Percentiles rank a stretch among this genome's conserved stretches.
Conservation (phyloP, 2,113 vertebrate species). For the Plectropomus leopardus region DNA sequence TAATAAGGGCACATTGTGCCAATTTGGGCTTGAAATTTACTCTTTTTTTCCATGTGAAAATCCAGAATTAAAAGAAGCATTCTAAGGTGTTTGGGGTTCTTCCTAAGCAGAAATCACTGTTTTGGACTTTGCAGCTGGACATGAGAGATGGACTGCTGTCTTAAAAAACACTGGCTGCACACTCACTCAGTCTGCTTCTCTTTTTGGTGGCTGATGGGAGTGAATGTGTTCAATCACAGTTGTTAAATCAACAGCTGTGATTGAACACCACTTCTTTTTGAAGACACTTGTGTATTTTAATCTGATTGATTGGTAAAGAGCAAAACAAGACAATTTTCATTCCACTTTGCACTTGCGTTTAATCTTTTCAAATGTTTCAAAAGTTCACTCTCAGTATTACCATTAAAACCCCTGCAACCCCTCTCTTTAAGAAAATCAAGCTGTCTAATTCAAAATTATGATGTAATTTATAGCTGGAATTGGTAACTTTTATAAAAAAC, state of each 20-base stretch:
- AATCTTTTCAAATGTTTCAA: background rate
- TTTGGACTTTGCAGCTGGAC: constrained; percentile 1
- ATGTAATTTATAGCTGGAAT: background rate
- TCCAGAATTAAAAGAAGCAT: no score
- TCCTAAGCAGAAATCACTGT: background rate
- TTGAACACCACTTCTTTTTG: background rate
- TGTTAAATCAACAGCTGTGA: background rate
- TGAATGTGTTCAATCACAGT: background rate
- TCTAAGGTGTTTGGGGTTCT: background rate
- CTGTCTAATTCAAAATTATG: background rate
- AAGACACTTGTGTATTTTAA: background rate
- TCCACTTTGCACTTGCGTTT: background rate
- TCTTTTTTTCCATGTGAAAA: no score
- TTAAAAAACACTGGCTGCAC: background rate
- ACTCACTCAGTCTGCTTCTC: background rate
- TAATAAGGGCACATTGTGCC: background rate
- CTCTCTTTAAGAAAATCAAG: background rate
- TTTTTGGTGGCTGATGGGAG: background rate
- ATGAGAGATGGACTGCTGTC: background rate
- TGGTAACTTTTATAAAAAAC: no score
- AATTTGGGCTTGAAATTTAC: background rate
- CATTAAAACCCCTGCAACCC: background rate
- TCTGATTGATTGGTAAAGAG: background rate
- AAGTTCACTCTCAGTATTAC: no score
- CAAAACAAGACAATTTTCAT: background rate